Evolutionary conservation across 2,113 vertebrate species (phyloP).

Genomic region (Stigmatopora nigra): DNA sequence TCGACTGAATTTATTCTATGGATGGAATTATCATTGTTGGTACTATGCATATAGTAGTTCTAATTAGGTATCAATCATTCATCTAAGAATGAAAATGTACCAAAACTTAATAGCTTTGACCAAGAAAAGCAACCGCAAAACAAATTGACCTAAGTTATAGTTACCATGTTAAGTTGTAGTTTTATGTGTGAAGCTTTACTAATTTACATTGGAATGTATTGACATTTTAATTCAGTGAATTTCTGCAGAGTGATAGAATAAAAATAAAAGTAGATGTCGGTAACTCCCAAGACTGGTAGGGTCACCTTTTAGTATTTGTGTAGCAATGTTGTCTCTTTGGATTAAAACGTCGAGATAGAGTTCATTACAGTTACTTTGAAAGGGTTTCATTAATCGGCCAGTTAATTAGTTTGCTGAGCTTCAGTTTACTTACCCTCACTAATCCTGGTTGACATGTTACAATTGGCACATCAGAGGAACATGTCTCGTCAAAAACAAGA

Average conservation of each 20-base stretch:
- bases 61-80: neutral
- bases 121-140: neutral
- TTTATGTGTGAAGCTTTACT: neutral
- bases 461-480: conserved; percentile 42
- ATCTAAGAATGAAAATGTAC: neutral
- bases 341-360: conserved; percentile 25
- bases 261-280: neutral
- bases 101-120: conserved; percentile 1
- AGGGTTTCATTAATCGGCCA: conserved; percentile 42
- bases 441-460: conserved; percentile 51
- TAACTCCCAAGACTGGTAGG: neutral
- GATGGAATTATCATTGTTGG: conserved; percentile 42
- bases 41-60: conserved; percentile 19
- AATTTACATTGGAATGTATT: neutral
- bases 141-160: neutral
- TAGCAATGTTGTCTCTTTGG: conserved; percentile 10
- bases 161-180: too few relatives aligned
- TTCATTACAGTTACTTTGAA: conserved; percentile 18
- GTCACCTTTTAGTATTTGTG: neutral
- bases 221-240: neutral
- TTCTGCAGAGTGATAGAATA: neutral
- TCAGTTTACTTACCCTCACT: conserved; percentile 53
- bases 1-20: conserved; percentile 25
- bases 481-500: conserved; percentile 48
- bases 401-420: conserved; percentile 50